Conservation (phyloP, 2,113 vertebrate species). For the Oryzias curvinotus region DNA sequence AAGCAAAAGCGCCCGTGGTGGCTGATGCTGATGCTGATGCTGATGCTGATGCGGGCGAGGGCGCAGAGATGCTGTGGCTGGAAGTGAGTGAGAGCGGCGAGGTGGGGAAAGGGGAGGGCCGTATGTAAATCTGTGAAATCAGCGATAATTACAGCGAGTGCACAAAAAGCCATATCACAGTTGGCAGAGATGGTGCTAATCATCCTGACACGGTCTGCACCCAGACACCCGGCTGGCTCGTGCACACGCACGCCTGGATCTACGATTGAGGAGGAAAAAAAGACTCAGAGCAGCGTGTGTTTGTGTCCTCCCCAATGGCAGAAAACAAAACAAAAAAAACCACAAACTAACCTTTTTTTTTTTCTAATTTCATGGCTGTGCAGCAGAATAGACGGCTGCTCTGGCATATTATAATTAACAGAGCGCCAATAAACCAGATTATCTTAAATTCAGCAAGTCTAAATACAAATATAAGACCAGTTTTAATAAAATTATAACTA, state of each 20-base stretch:
- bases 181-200: slow-evolving; percentile 77
- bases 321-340: slow-evolving; percentile 13
- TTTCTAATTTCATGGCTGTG: slow-evolving; percentile 47
- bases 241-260: slow-evolving; percentile 3
- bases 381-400: slow-evolving; percentile 22
- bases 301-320: slow-evolving; percentile 26
- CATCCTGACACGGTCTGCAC: slow-evolving; percentile 72
- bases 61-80: slow-evolving; percentile 35
- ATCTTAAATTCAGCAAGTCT: slow-evolving; percentile 11
- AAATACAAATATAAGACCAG: not conserved
- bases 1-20: not conserved
- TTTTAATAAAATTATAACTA: not conserved
- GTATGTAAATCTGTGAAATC: slow-evolving; percentile 78
- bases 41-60: slow-evolving; percentile 13
- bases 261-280: slow-evolving; percentile 15
- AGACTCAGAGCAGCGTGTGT: slow-evolving; percentile 12
- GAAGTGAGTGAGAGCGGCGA: slow-evolving; percentile 68
- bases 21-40: no score
- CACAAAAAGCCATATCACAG: slow-evolving; percentile 80
- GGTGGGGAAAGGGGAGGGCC: slow-evolving; percentile 65
- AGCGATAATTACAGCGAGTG: slow-evolving; percentile 77
- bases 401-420: not conserved
- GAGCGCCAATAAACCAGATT: slow-evolving; percentile 21
- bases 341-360: slow-evolving; percentile 42
- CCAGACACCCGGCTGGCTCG: slow-evolving; percentile 40